A percentile compares a stretch with the other conserved stretches of the same genome.
These are phyloP conservation scores for Thumatha senex DNA, from an alignment of 2,888 invertebrate genomes.

Conservation along the genomic window DNA sequence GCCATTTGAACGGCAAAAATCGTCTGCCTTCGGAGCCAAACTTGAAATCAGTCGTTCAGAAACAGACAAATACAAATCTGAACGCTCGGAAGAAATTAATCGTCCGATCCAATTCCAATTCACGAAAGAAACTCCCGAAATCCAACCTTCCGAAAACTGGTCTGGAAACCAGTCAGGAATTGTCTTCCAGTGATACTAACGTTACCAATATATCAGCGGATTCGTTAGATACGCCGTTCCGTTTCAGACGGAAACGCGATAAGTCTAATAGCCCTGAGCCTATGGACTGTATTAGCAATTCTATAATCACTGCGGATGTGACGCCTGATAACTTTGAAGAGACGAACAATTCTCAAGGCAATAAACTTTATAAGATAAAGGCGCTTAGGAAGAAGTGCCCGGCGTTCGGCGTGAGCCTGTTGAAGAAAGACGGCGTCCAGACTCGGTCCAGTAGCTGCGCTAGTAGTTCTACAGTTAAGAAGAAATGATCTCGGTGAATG, in stretches of 20 bases:
- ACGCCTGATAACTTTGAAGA: conserved; percentile 75
- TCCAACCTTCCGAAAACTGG: conserved; percentile 54
- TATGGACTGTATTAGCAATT: conserved; percentile 72
- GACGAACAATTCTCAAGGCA: conserved; percentile 75
- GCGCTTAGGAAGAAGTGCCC: conserved; percentile 76
- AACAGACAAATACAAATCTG: conserved; percentile 48
- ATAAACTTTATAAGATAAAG: conserved; percentile 77
- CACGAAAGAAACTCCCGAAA: conserved; percentile 72
- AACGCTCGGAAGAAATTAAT: conserved; percentile 71
- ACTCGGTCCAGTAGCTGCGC: conserved; percentile 76
- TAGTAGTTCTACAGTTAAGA: conserved; percentile 69
- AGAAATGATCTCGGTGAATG: conserved; percentile 74
- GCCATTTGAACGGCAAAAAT: conserved; percentile 74
- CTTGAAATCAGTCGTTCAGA: conserved; percentile 52
- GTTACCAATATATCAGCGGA: conserved; percentile 77
- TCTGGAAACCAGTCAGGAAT: conserved; percentile 66
- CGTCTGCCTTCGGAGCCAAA: conserved; percentile 71
- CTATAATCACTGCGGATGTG: conserved; percentile 71
- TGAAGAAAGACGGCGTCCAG: conserved; percentile 75
- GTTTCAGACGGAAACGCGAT: conserved; percentile 74
- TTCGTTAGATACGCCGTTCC: conserved; percentile 71
- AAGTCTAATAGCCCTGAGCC: conserved; percentile 76
- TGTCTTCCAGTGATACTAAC: conserved; percentile 79
- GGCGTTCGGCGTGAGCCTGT: conserved; percentile 64
- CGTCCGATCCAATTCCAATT: conserved; percentile 69